Evolutionary conservation across 2,888 invertebrate genomes (phyloP).

Genomic region (Nephrocerus scutellatus): DNA sequence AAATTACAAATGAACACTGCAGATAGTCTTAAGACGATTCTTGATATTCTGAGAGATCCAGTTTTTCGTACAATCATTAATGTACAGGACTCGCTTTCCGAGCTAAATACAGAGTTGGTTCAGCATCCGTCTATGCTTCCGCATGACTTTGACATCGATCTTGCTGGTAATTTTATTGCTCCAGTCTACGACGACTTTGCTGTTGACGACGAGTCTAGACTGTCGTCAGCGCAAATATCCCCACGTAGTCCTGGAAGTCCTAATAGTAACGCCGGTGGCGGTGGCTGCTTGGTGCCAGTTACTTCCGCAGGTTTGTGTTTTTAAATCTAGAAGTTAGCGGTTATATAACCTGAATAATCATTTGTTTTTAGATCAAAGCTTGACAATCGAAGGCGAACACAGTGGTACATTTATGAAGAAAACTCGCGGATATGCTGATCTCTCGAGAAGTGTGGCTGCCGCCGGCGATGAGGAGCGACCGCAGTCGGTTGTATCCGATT

Average conservation of each 20-base stretch:
- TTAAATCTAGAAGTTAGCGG: slow-evolving; percentile 14
- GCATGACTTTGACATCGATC: slow-evolving; percentile 86
- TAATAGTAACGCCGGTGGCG: slow-evolving; percentile 15
- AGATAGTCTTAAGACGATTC: slow-evolving; percentile 74
- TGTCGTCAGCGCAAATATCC: slow-evolving; percentile 68
- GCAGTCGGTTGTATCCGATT: slow-evolving; percentile 54
- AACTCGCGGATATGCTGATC: slow-evolving; percentile 53
- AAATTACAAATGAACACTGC: slow-evolving; percentile 65
- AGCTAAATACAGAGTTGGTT: slow-evolving; percentile 77
- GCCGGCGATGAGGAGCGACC: slow-evolving; percentile 50
- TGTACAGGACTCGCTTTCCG: slow-evolving; percentile 82
- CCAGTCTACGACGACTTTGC: slow-evolving; percentile 57
- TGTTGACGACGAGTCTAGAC: slow-evolving; percentile 62
- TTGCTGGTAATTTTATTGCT: slow-evolving; percentile 66
- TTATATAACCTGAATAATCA: background rate
- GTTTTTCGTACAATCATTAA: slow-evolving; percentile 85
- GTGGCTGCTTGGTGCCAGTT: no score
- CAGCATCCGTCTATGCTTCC: slow-evolving; percentile 90
- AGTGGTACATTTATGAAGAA: slow-evolving; percentile 53
- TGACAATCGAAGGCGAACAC: slow-evolving; percentile 21
- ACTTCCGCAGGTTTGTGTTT: slow-evolving; percentile 23
- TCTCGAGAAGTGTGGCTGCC: slow-evolving; percentile 17
- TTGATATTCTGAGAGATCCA: slow-evolving; percentile 81
- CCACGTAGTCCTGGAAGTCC: slow-evolving; percentile 61
- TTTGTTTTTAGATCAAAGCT: slow-evolving; percentile 18